These are phyloP conservation scores for Ceratosolen fusciceps DNA, from an alignment of 1,140 invertebrate species.

Conservation along the genomic window DNA sequence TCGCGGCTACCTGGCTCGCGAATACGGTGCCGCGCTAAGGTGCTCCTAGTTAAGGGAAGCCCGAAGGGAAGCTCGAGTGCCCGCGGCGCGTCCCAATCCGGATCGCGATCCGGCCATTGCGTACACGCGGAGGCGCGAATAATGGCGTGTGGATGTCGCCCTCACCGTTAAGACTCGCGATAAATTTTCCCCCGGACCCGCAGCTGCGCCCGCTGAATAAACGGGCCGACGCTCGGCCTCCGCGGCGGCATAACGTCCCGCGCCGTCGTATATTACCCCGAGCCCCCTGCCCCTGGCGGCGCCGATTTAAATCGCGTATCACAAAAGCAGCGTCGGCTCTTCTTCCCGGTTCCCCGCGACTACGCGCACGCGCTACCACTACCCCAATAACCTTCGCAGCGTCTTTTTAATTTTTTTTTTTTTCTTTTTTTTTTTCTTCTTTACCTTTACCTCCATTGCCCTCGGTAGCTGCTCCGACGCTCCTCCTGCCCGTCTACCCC, in stretches of 20 bases:
- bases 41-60: not conserved
- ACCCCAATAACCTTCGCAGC: too few relatives aligned
- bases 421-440: too few relatives aligned
- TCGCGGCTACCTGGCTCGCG: not conserved
- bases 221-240: not conserved
- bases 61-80: not conserved
- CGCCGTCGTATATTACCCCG: constrained; percentile 34
- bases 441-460: too few relatives aligned
- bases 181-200: constrained; percentile 42
- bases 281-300: not conserved
- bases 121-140: constrained; percentile 13
- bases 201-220: constrained; percentile 39
- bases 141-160: too few relatives aligned
- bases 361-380: too few relatives aligned
- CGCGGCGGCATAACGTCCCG: not conserved
- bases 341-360: not conserved
- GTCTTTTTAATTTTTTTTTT: too few relatives aligned
- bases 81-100: too few relatives aligned
- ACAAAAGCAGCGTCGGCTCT: not conserved
- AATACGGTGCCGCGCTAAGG: not conserved
- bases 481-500: too few relatives aligned
- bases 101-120: not conserved
- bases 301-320: constrained; percentile 33
- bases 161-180: too few relatives aligned
- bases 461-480: too few relatives aligned